A percentile compares a stretch with the other conserved stretches of the same genome.
phyloP scores from a whole-genome alignment of 2,113 vertebrate genomes.

The Phasianus colchicus region DNA sequence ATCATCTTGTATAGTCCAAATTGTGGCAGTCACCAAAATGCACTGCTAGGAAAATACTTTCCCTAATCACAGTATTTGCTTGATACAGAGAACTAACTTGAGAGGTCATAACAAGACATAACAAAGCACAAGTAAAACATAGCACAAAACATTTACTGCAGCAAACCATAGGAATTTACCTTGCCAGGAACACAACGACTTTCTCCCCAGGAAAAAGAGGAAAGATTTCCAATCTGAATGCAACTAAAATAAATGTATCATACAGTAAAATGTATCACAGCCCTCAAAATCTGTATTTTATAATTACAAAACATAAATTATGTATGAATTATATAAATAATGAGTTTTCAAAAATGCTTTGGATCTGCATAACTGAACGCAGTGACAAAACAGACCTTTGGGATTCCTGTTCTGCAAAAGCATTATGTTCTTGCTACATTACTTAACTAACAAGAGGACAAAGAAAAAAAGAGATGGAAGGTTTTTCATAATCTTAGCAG shows the following conservation, averaged over 20 bases:
- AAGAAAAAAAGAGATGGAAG: not conserved
- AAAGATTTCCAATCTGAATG: not conserved
- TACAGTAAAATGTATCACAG: not conserved
- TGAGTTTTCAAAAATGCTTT: not conserved
- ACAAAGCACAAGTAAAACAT: not conserved
- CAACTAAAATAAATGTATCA: not conserved
- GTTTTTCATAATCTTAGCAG: not conserved
- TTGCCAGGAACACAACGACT: not conserved
- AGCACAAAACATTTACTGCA: not conserved
- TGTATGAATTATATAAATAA: not conserved
- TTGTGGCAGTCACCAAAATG: not conserved
- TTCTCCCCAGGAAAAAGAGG: not conserved
- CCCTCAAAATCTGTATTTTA: not conserved
- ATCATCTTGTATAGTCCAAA: not conserved
- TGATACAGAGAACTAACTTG: not conserved
- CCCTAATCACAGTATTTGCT: not conserved
- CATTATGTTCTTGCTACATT: not conserved
- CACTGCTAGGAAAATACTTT: not conserved
- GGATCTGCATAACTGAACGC: not conserved
- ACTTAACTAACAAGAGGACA: not conserved
- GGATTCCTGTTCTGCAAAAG: not conserved
- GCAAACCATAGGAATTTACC: not conserved
- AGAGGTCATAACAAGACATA: not conserved
- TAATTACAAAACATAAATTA: slow-evolving; percentile 7
- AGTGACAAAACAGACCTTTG: not conserved